phyloP scores from a whole-genome alignment of 2,797 vertebrate species.

The Lepus oiostolus region DNA sequence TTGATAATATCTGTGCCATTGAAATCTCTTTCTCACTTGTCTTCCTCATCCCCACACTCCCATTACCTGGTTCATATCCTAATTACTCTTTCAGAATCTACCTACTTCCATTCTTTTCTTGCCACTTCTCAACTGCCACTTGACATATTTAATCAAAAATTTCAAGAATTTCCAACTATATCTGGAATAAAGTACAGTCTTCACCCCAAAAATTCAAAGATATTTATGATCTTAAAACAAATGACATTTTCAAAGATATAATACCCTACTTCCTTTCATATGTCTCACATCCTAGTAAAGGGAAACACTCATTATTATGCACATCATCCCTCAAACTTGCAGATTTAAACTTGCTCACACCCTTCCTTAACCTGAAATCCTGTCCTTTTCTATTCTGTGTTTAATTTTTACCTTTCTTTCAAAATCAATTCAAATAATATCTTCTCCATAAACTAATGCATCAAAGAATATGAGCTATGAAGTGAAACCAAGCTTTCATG shows the following conservation, averaged over 20 bases:
- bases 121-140: background rate
- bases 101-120: background rate
- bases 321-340: background rate
- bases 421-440: background rate
- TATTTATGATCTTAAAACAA: background rate
- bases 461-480: background rate
- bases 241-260: background rate
- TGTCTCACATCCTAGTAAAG: background rate
- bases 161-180: background rate
- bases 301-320: background rate
- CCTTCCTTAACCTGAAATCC: background rate
- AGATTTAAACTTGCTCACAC: background rate
- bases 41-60: fast-evolving
- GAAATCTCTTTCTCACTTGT: background rate
- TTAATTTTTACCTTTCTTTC: slow-evolving; percentile 13
- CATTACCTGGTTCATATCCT: background rate
- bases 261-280: background rate
- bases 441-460: background rate
- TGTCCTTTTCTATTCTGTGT: background rate
- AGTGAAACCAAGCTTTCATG: background rate
- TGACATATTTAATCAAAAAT: background rate
- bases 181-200: background rate
- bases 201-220: background rate
- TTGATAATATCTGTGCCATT: background rate
- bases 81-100: background rate